These are phyloP conservation scores for Lasioglossum malachurum DNA, from an alignment of 2,888 invertebrate genomes.

Conservation along the genomic window DNA sequence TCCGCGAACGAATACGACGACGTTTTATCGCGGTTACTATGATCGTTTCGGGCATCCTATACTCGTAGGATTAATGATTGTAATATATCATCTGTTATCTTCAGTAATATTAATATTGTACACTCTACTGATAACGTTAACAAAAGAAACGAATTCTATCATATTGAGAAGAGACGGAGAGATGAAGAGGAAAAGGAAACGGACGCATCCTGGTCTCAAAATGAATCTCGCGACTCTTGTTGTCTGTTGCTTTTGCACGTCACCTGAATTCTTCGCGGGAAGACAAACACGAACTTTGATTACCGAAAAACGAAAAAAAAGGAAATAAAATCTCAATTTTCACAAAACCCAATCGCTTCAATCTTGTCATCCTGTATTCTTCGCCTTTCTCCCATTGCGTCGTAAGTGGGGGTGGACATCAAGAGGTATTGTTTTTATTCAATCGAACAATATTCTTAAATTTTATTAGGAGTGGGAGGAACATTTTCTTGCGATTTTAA, in stretches of 20 bases:
- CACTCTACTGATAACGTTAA: constrained; percentile 77
- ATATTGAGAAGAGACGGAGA: constrained; percentile 74
- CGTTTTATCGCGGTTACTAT: constrained; percentile 40
- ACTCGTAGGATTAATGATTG: constrained; percentile 77
- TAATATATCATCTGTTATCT: constrained; percentile 83
- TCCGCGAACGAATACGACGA: constrained; percentile 34
- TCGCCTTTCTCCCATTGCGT: background rate
- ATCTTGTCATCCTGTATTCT: background rate
- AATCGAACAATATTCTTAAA: background rate
- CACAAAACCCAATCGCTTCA: constrained; percentile 20
- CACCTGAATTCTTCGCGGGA: constrained; percentile 45
- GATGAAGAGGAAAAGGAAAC: constrained; percentile 29
- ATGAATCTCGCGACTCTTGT: constrained; percentile 54
- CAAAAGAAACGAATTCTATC: constrained; percentile 78
- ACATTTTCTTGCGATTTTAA: background rate
- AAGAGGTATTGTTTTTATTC: background rate
- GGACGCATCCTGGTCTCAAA: constrained; percentile 43
- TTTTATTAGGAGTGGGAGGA: background rate
- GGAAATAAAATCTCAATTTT: constrained; percentile 59
- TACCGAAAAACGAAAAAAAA: constrained; percentile 48
- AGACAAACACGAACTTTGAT: constrained; percentile 46
- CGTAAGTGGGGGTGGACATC: background rate
- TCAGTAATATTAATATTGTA: constrained; percentile 80
- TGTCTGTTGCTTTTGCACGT: constrained; percentile 60
- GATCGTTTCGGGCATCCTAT: constrained; percentile 57